These are phyloP conservation scores for Aphelenchoides fujianensis DNA, from an alignment of 1,140 invertebrate species.

Conservation along the genomic window DNA sequence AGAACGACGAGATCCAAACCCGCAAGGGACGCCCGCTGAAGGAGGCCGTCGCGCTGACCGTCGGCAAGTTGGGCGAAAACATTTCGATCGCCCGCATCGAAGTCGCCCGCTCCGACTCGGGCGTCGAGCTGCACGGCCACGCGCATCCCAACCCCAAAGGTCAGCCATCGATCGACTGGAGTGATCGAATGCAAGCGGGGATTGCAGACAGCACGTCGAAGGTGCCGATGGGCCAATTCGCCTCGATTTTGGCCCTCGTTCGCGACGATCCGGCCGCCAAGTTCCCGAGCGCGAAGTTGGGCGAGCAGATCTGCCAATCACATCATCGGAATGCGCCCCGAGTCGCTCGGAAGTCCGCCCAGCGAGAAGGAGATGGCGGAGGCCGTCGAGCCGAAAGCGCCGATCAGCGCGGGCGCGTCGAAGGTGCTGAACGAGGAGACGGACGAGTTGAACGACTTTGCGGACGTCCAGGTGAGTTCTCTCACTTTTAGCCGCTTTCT, in stretches of 20 bases:
- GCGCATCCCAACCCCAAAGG: no score
- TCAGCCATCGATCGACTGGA: no score
- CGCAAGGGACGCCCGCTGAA: conserved; percentile 38
- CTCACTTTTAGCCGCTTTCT: background rate
- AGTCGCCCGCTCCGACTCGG: conserved; percentile 27
- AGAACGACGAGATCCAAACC: conserved; percentile 27
- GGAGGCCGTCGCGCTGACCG: conserved; percentile 49
- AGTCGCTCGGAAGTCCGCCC: conserved; percentile 42
- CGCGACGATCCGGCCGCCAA: conserved; percentile 15
- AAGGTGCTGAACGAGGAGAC: conserved; percentile 37
- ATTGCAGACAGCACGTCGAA: conserved; percentile 44
- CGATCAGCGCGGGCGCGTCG: conserved; percentile 8
- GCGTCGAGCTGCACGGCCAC: conserved; percentile 36
- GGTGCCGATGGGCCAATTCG: conserved; percentile 51
- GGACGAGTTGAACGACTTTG: conserved; percentile 35
- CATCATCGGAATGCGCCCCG: conserved; percentile 58
- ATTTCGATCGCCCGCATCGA: conserved; percentile 42
- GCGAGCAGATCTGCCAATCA: conserved; percentile 57
- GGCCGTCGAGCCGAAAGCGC: no score
- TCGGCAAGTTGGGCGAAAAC: conserved; percentile 59
- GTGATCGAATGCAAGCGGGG: background rate
- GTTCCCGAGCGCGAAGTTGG: conserved; percentile 48
- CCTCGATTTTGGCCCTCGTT: conserved; percentile 46
- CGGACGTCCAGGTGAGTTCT: conserved; percentile 8
- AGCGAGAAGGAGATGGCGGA: conserved; percentile 17